Evolutionary conservation across 2,113 vertebrate species (phyloP), one percentile per base, ranked within the genome.

Genomic region (Forbesichthys papilliferus): DNA sequence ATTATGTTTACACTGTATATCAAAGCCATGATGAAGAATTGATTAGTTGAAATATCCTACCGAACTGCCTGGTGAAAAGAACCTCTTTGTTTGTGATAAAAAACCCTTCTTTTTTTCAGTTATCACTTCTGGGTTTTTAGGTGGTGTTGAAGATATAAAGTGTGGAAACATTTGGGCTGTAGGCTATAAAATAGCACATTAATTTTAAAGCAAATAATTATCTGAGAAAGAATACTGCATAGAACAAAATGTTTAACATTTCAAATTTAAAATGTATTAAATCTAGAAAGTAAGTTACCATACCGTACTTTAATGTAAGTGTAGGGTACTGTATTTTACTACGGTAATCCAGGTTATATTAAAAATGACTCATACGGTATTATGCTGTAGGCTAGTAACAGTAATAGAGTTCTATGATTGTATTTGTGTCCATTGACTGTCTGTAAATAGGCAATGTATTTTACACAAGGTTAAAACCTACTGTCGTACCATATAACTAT

Each of bases 71-170:
- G 74, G 73, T 72, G 66, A 64, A 48, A 85, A 61, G 84, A 94
- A 95, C 68, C 89, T 89, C 71, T 88, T 92, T 48, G 90, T 56
- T 10, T 92, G 90, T 49, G 84, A 91, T 18, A 78, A 90, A 81
- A 95, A 95, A 10, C 88, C 90, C 20, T 75, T 92, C 62, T 63
- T 91, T 64, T 86, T 90, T 11, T 84, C 59, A 61, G 88, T 80
- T 76, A 75, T 77, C 70, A 61, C 5, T 57, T 83, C 61, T 3
- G 64, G 80, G 42, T 63, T 73, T 83, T 90, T 92, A 9, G 66
- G 76, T 56, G 90, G 90, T 79, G 93, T 88, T 65, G 81, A 91
- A 10, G 90, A 76, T 18, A 77, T 62, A 18, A 72, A 81, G 51
- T 73, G 49, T 0, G 77, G 36, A 18, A 60, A 46, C 9, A 58